Percentiles rank a stretch among this genome's conserved stretches.
Evolutionary conservation across 2,888 invertebrate genomes (phyloP).

Genomic region (Netelia virgata): DNA sequence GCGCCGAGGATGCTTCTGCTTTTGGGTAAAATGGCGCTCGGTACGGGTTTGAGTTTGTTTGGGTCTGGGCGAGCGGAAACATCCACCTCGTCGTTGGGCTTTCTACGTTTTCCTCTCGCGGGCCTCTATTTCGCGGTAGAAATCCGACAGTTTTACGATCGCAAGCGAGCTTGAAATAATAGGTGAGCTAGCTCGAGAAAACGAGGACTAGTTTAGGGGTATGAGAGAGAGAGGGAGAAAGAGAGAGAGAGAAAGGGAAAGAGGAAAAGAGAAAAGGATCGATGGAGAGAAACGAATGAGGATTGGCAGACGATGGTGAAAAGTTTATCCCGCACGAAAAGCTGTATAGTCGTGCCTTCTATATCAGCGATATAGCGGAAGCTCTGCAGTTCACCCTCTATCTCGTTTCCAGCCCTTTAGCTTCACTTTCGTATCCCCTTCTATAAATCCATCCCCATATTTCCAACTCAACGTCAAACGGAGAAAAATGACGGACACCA

Average conservation of each 20-base stretch:
- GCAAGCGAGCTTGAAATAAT: conserved; percentile 62
- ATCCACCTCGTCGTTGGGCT: neutral
- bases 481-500: conserved; percentile 52
- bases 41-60: conserved; percentile 19
- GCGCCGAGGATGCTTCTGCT: conserved; percentile 47
- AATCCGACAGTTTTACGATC: conserved; percentile 69
- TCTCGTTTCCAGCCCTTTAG: neutral
- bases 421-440: neutral
- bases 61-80: neutral
- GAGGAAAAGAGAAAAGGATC: conserved; percentile 34
- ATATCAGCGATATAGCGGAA: conserved; percentile 7
- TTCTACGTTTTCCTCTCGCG: conserved; percentile 37
- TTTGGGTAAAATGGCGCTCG: conserved; percentile 40
- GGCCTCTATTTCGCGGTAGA: conserved; percentile 60
- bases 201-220: conserved; percentile 38
- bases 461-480: conserved; percentile 52
- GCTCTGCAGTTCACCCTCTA: conserved; percentile 15
- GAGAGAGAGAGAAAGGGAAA: conserved; percentile 11
- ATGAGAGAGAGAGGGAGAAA: neutral
- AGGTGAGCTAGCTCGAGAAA: conserved; percentile 55
- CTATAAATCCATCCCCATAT: conserved; percentile 14
- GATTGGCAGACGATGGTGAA: conserved; percentile 57
- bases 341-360: neutral
- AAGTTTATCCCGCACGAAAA: conserved; percentile 50
- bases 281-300: conserved; percentile 49